Evolutionary conservation across 2,113 vertebrate genomes (phyloP).

Genomic region (Xerus inauris): DNA sequence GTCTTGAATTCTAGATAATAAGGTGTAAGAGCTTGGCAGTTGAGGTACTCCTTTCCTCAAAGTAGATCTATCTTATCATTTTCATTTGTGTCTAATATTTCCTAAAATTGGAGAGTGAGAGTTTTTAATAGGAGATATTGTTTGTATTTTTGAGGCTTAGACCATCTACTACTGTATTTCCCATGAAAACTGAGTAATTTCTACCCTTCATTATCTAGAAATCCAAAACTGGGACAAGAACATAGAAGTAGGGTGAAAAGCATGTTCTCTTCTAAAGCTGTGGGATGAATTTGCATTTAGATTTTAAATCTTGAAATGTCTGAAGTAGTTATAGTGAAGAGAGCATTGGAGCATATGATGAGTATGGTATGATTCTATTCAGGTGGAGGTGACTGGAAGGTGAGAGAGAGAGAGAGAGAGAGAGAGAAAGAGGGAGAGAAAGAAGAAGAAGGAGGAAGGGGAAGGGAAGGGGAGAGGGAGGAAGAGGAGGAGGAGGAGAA

Average conservation of each 20-base stretch:
- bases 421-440: not conserved
- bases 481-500: not conserved
- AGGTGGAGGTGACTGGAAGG: not conserved
- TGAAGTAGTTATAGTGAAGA: not conserved
- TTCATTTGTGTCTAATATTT: not conserved
- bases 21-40: not conserved
- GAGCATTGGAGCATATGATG: not conserved
- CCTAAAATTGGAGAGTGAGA: not conserved
- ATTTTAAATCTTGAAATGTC: not conserved
- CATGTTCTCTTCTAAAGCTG: not conserved
- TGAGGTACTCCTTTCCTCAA: not conserved
- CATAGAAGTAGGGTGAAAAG: not conserved
- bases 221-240: not conserved
- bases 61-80: not conserved
- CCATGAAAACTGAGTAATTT: not conserved
- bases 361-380: not conserved
- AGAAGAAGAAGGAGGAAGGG: too few relatives aligned
- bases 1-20: not conserved
- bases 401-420: not conserved
- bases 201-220: not conserved
- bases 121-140: not conserved
- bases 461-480: rapidly evolving
- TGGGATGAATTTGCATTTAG: not conserved
- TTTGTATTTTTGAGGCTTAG: not conserved
- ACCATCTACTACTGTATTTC: not conserved